Base-by-base conservation (phyloP, 2,113 vertebrate species). In the Triplophysa dalaica region DNA sequence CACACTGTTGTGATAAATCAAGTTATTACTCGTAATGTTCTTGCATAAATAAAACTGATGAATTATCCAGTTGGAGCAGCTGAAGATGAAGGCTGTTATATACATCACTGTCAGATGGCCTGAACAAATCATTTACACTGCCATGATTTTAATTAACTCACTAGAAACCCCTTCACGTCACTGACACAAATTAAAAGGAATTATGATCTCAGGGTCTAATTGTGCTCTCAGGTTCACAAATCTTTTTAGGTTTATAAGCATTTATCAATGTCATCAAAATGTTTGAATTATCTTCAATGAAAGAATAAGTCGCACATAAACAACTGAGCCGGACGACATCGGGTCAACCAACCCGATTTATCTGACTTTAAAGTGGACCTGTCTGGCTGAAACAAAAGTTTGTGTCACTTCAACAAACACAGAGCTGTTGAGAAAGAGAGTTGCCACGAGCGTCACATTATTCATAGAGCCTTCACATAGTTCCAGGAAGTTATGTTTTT, bases 21-120 rank as follows among this genome's bases (percentile, higher is more conserved):
- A 82, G 85, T 85, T 86, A 82, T 87, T 91, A 90, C 91, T 91
- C 88, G 87, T 86, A 90, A 91, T 91, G 86, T 87, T 90, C 77
- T 83, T 84, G 85, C 89, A 92, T 91, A 92, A 92, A 92, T 92
- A 91, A 93, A 88, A 83, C 91, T 91, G 91, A 94, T 93, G 91
- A 93, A 94, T 94, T 91, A 90, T 88, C 87, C 85, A 91, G 91
- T 93, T 89, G 90, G 85, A 90, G 87, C 85, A 87, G 87, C 38
- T 89, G 89, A 92, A 87, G 88, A 91, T 93, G 91, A 92, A 92
- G 85, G 90, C 89, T 92, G 89, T 61, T 80, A 86, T 87, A 91
- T 92, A 89, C 83, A 91, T 93, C 91, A 93, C 87, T 92, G 92
- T 92, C 91, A 89, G 12, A 67, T 76, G 74, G 79, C 86, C 87